Base-by-base conservation (phyloP, 2,113 vertebrate genomes). In the Myrmecophaga tridactyla region DNA sequence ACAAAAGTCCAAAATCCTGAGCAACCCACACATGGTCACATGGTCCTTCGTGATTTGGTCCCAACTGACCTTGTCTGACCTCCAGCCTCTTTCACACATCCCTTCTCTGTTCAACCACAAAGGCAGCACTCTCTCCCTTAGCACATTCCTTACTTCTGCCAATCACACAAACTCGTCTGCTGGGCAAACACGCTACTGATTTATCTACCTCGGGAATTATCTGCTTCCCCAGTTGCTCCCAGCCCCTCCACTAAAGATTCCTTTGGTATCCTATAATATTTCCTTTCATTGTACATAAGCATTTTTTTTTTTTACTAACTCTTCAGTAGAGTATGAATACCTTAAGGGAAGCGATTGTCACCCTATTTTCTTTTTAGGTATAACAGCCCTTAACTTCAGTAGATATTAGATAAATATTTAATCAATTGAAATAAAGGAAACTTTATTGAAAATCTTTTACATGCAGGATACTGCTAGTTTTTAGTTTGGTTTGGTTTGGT, bases 41-140 rank as follows among this genome's bases (percentile, higher is more conserved):
- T 23, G 56, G 27, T 21, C 53, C 36, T 36, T 56, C 6, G 20
- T n/a, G 51, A 4, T 17, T 39, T 39, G 31, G 7, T 5, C 10
- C 23, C 18, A 15, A 48, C 1, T 0, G 8, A 2, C 3, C 69
- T 4, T 10, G 15, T 21, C 58, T 36, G 0, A n/a, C 69, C 58
- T 53, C 12, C 13, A 27, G 65, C 43, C 29, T 34, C 18, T 7
- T 46, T 13, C 5, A 10, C 1, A 1, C 0, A 0, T 4, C 31
- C 6, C n/a, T 2, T 58, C 56, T 58, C 56, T 58, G 56, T 21
- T 23, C 56, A 58, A 6, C 20, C 20, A 58, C 56, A 58, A 18
- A 21, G 7, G 6, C 48, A 58, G 7, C 20, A 53, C 23, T 53
- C 23, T 4, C 15, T 4, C 21, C 6, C 17, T 56, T 27, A n/a